A percentile compares a stretch with the other conserved stretches of the same genome.
These are phyloP conservation scores for Choloepus hoffmanni DNA, from an alignment of 2,113 vertebrate species.

Conservation along the genomic window DNA sequence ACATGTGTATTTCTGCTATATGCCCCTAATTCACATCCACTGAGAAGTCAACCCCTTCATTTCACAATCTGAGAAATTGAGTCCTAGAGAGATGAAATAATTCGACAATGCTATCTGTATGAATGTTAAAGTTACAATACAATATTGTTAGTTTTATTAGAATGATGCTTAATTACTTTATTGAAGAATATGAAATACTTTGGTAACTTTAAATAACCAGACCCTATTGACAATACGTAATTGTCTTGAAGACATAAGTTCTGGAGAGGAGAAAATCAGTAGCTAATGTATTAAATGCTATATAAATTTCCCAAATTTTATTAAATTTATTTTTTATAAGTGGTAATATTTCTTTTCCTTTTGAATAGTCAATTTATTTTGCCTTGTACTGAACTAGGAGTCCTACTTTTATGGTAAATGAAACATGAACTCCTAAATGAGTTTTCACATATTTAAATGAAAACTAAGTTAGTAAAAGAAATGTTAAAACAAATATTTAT, in stretches of 20 bases:
- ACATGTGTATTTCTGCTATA: background rate
- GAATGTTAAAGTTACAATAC: background rate
- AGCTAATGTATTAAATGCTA: background rate
- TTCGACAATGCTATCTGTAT: background rate
- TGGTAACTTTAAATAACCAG: background rate
- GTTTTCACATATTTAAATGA: background rate
- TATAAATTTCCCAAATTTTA: background rate
- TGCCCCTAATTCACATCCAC: background rate
- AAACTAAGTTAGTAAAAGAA: conserved; percentile 12
- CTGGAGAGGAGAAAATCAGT: background rate
- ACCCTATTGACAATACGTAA: background rate
- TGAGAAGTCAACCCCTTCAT: background rate
- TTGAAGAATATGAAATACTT: background rate
- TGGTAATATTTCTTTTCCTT: background rate
- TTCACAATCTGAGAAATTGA: background rate
- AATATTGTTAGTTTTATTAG: background rate
- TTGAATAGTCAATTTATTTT: background rate
- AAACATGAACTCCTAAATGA: background rate
- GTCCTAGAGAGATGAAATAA: background rate
- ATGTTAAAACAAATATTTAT: background rate
- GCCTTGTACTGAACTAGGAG: background rate
- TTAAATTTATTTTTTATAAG: background rate
- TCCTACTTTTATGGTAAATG: background rate
- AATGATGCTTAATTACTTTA: background rate
- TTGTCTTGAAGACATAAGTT: background rate